Evolutionary conservation across 2,113 vertebrate species (phyloP), one percentile per base, ranked within the genome.

Genomic region (Tringa solitaria): DNA sequence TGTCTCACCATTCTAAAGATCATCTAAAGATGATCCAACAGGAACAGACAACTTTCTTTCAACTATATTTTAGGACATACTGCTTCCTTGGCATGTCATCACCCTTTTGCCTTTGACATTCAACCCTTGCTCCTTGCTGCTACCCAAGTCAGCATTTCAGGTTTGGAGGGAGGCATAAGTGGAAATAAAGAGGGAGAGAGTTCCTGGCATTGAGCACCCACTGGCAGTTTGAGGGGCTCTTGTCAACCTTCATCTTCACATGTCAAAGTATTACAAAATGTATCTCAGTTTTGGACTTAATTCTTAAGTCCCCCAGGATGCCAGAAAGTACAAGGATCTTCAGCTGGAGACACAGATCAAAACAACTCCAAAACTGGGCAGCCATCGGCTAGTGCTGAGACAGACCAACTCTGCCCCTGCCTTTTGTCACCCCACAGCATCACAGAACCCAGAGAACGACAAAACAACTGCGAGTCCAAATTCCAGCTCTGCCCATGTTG

Each of bases 381-480:
- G 27, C 23, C 61, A 22, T 5, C 6, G 18, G 23, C 64, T n/a
- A 43, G 11, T 21, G 20, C 28, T 35, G 17, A 84, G 14, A 64
- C 72, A 81, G 51, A 27, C 30, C 24, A 22, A 23, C 39, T 48
- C 18, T 35, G 37, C 63, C 45, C 50, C 27, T 24, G 11, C 11
- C 32, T 72, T 65, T 24, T 22, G 3, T 48, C 37, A 78, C 10
- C 12, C 19, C 39, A 50, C 32, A 73, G 35, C 60, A 61, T 26
- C 10, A 28, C 2, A 72, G 30, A 90, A 67, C 51, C 17, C 60
- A 63, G 59, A 60, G 23, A 88, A 48, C 0, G 1, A 30, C 17
- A 16, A 28, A 50, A 61, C 30, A 23, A 45, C 2, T 4, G 0
- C 0, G 8, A 89, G 12, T n/a, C 12, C 18, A n/a, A 23, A 74